Conservation (phyloP, 2,888 invertebrate species). For the Gisinianus flammeolus region DNA sequence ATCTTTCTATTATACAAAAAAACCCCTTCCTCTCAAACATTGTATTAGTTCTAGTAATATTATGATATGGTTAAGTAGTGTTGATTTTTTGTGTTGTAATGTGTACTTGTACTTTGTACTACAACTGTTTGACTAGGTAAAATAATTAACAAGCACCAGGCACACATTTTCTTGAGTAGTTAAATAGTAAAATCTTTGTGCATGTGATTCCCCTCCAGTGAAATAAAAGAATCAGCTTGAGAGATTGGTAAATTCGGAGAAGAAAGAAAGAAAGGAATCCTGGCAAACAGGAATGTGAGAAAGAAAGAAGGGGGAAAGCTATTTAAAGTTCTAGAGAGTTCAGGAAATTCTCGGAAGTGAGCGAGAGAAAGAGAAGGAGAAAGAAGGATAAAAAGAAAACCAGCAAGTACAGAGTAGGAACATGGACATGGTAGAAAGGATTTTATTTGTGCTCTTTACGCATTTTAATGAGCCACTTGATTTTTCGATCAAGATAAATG, state of each 20-base stretch:
- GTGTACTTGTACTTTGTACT: too few relatives aligned
- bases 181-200: background rate
- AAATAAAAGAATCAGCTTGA: background rate
- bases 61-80: too few relatives aligned
- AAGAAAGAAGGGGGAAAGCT: background rate
- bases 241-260: background rate
- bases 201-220: background rate
- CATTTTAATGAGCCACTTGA: slow-evolving; percentile 38
- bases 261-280: slow-evolving; percentile 6
- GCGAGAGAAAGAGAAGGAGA: slow-evolving; percentile 12
- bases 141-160: too few relatives aligned
- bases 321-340: background rate
- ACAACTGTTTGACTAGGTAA: too few relatives aligned
- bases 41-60: too few relatives aligned
- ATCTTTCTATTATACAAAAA: too few relatives aligned
- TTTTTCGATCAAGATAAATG: slow-evolving; percentile 33
- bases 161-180: too few relatives aligned
- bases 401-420: background rate
- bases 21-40: too few relatives aligned
- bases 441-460: slow-evolving; percentile 31
- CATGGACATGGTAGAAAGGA: background rate
- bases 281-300: background rate
- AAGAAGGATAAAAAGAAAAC: background rate
- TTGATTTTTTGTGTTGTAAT: too few relatives aligned
- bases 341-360: background rate